Conservation (phyloP, 2,113 vertebrate genomes). For the Calcarius ornatus region DNA sequence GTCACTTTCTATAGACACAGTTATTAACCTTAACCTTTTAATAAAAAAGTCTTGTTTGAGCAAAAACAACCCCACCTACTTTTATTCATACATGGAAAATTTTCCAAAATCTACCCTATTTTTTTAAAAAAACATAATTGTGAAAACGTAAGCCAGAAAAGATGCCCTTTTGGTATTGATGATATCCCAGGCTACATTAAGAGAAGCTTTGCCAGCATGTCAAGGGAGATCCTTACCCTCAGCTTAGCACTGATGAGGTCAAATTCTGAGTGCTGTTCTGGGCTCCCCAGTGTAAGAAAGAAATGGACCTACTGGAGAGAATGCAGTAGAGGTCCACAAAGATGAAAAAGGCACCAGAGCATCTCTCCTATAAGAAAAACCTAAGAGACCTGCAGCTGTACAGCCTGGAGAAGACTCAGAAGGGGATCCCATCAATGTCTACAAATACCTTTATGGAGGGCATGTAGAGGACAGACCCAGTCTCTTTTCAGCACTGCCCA, state of each 20-base stretch:
- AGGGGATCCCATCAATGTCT: neutral
- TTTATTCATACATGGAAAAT: neutral
- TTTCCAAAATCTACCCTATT: neutral
- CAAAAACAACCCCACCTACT: neutral
- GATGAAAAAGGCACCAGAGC: neutral
- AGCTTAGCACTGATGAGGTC: neutral
- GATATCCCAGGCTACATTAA: neutral
- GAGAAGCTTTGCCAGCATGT: neutral
- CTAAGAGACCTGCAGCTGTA: neutral
- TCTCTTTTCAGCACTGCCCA: neutral
- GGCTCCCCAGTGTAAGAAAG: neutral
- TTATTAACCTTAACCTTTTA: neutral
- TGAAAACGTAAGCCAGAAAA: neutral
- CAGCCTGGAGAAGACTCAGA: neutral
- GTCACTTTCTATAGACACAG: neutral
- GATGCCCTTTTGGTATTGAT: fast-evolving
- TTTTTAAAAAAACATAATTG: neutral
- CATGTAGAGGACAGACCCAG: fast-evolving
- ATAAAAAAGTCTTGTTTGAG: neutral
- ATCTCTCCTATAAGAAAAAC: neutral
- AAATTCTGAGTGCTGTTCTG: neutral
- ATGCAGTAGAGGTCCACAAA: neutral
- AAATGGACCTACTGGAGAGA: neutral
- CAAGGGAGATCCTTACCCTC: neutral
- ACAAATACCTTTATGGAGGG: neutral